phyloP scores from a whole-genome alignment of 2,113 vertebrate genomes.

The Tachysurus vachellii region DNA sequence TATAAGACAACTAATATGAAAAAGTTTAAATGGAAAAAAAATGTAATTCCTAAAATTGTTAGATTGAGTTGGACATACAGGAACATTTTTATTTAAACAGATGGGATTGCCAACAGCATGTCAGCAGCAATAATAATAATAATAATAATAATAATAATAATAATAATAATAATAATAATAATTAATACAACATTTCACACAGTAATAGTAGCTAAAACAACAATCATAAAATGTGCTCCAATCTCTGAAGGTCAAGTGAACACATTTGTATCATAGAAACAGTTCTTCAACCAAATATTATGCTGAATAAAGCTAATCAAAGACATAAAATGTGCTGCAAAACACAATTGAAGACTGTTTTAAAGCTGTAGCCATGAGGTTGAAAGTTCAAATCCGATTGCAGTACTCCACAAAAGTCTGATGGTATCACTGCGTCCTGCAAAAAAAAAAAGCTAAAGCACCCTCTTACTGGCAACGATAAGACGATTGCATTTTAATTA shows the following conservation, averaged over 20 bases:
- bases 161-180: neutral
- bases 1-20: slow-evolving; percentile 1
- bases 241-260: neutral
- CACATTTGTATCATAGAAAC: neutral
- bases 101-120: neutral
- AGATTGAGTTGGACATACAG: neutral
- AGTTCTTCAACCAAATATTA: neutral
- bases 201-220: neutral
- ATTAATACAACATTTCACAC: neutral
- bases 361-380: neutral
- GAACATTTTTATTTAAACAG: neutral
- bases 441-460: neutral
- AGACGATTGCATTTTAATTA: neutral
- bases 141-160: neutral
- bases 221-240: neutral
- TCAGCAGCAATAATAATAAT: neutral
- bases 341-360: neutral
- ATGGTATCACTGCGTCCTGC: neutral
- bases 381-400: neutral
- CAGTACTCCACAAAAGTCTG: neutral
- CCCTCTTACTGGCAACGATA: neutral
- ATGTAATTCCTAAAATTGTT: neutral
- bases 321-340: neutral
- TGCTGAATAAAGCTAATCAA: neutral
- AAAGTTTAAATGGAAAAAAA: neutral